Evolutionary conservation across 2,113 vertebrate genomes (phyloP).

Genomic region (Amphiprion ocellaris): DNA sequence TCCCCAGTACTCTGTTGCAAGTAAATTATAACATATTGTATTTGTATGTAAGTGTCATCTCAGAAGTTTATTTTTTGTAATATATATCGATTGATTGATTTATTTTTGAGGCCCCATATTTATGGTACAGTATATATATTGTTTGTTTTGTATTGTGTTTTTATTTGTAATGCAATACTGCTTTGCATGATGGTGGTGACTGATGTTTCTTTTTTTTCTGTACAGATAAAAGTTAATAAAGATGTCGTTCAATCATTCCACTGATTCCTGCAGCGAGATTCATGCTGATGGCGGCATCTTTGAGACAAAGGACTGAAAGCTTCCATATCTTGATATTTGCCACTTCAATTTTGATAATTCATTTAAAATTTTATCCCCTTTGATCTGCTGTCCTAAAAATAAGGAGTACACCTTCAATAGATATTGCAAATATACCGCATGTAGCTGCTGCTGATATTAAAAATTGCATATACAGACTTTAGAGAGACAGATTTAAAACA

Average conservation of each 20-base stretch:
- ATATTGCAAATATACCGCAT: background rate
- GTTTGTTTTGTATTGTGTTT: constrained; percentile 84
- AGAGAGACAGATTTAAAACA: no score
- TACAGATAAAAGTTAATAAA: constrained; percentile 86
- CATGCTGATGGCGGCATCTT: constrained; percentile 23
- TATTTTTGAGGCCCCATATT: constrained; percentile 79
- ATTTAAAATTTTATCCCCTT: no score
- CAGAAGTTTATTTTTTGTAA: constrained; percentile 84
- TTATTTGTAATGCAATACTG: constrained; percentile 81
- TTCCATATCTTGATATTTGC: no score
- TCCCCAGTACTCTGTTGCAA: constrained; percentile 69
- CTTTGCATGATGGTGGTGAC: constrained; percentile 87
- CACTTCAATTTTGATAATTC: no score
- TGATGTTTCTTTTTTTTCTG: constrained; percentile 71
- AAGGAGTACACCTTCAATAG: no score
- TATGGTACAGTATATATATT: constrained; percentile 75
- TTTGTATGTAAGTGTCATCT: constrained; percentile 78
- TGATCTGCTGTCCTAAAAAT: no score
- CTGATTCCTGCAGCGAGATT: constrained; percentile 60
- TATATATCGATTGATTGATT: constrained; percentile 72
- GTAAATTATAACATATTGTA: constrained; percentile 77
- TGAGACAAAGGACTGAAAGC: background rate
- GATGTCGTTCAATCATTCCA: constrained; percentile 81
- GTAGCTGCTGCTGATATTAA: no score
- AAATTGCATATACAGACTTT: no score